A percentile compares a stretch with the other conserved stretches of the same genome.
Conservation (phyloP, 2,113 vertebrate genomes). For the Nothoprocta pentlandii region DNA sequence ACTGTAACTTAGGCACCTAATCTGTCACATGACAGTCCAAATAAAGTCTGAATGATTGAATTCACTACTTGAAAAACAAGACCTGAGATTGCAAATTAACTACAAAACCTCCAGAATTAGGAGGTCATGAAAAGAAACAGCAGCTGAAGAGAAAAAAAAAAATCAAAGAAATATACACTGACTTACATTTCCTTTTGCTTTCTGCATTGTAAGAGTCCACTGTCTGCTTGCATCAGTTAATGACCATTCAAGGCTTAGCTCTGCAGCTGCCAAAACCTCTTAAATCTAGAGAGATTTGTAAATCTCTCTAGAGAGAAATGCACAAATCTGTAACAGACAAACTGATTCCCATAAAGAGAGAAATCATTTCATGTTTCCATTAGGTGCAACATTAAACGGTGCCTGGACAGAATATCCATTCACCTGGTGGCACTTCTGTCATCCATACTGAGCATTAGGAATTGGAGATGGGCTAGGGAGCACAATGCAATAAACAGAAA, state of each 20-base stretch:
- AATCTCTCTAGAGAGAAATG: too few species aligned
- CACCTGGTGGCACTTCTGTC: neutral
- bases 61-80: neutral
- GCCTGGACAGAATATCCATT: neutral
- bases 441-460: neutral
- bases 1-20: neutral
- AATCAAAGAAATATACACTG: neutral
- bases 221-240: conserved; percentile 37
- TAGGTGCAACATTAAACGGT: neutral
- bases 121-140: neutral
- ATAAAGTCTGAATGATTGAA: conserved; percentile 20
- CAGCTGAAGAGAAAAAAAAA: conserved; percentile 2
- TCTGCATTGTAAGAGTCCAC: neutral
- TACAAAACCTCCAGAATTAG: neutral
- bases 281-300: neutral
- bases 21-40: neutral
- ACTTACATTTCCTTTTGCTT: conserved; percentile 7
- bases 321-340: neutral
- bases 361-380: neutral
- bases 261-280: conserved; percentile 11
- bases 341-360: neutral
- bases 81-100: neutral
- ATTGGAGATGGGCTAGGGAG: neutral
- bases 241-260: conserved; percentile 29
- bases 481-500: neutral